phyloP scores from a whole-genome alignment of 2,113 vertebrate species.

The Coregonus clupeaformis region DNA sequence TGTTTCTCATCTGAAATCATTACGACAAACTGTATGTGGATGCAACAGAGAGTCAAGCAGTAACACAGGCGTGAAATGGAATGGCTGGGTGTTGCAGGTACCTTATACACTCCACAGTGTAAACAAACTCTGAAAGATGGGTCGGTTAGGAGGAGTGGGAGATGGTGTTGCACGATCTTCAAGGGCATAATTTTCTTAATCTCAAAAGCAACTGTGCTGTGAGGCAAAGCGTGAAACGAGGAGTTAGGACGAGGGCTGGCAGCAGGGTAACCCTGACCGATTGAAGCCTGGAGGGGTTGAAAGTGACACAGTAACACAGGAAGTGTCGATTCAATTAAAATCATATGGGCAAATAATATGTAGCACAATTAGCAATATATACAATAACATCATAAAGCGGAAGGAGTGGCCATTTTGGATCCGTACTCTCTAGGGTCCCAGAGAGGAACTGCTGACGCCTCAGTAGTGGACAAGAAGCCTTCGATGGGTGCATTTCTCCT shows the following conservation, averaged over 20 bases:
- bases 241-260: too few relatives aligned
- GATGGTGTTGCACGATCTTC: not conserved
- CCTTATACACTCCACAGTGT: not conserved
- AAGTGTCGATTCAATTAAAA: too few relatives aligned
- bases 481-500: conserved; percentile 29
- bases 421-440: not conserved
- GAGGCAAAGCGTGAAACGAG: too few relatives aligned
- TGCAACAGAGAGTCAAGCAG: not conserved
- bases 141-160: not conserved
- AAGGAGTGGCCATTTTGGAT: too few relatives aligned
- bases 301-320: too few relatives aligned
- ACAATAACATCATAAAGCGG: too few relatives aligned
- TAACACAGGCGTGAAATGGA: not conserved
- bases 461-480: conserved; percentile 10
- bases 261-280: too few relatives aligned
- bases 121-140: not conserved
- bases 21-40: not conserved
- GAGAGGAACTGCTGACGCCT: conserved; percentile 12
- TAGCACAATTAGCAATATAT: too few relatives aligned
- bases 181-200: not conserved
- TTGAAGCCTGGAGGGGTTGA: too few relatives aligned
- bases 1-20: not conserved
- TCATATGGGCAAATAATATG: too few relatives aligned
- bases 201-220: not conserved
- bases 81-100: not conserved